Conservation (phyloP, 92 coral and sea anemone genomes). For the Muricea muricata region DNA sequence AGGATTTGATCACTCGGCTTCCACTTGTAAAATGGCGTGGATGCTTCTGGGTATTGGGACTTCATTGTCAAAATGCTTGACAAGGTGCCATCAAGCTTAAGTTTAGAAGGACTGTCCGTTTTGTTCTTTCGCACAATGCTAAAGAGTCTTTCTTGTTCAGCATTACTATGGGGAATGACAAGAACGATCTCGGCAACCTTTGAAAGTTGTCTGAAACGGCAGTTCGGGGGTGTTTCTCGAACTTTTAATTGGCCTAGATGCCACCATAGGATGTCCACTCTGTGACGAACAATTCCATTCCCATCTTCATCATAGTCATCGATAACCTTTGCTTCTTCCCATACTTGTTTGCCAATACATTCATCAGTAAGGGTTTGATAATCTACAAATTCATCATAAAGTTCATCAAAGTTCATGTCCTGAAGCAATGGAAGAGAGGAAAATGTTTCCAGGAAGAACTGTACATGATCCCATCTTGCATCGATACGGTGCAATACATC, state of each 20-base stretch:
- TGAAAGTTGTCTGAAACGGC: slow-evolving; percentile 10
- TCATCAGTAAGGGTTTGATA: slow-evolving; percentile 22
- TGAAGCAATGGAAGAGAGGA: not conserved
- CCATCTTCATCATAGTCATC: slow-evolving; percentile 25
- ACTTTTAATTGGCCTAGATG: slow-evolving; percentile 5
- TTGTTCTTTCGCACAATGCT: slow-evolving; percentile 16
- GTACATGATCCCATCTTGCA: slow-evolving; percentile 58
- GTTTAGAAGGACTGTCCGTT: slow-evolving; percentile 30
- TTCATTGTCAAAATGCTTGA: slow-evolving; percentile 52
- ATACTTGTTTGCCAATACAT: slow-evolving; percentile 27
- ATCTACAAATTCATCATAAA: slow-evolving; percentile 31
- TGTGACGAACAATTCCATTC: slow-evolving; percentile 13
- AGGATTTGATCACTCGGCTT: slow-evolving; percentile 15
- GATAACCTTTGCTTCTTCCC: slow-evolving; percentile 38
- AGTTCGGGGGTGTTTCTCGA: not conserved
- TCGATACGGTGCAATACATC: slow-evolving; percentile 32
- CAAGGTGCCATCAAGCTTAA: slow-evolving; percentile 46
- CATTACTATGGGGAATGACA: slow-evolving; percentile 25
- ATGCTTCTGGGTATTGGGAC: slow-evolving; percentile 11
- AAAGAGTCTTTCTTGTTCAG: slow-evolving; percentile 28
- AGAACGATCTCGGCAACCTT: slow-evolving; percentile 17
- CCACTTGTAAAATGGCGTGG: slow-evolving; percentile 13
- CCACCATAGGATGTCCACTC: slow-evolving; percentile 32
- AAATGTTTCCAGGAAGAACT: slow-evolving; percentile 44
- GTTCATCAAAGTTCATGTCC: slow-evolving; percentile 19